Evolutionary conservation across 2,797 vertebrate genomes (phyloP), one percentile per base, ranked within the genome.

Genomic region (Coregonus ussuriensis): DNA sequence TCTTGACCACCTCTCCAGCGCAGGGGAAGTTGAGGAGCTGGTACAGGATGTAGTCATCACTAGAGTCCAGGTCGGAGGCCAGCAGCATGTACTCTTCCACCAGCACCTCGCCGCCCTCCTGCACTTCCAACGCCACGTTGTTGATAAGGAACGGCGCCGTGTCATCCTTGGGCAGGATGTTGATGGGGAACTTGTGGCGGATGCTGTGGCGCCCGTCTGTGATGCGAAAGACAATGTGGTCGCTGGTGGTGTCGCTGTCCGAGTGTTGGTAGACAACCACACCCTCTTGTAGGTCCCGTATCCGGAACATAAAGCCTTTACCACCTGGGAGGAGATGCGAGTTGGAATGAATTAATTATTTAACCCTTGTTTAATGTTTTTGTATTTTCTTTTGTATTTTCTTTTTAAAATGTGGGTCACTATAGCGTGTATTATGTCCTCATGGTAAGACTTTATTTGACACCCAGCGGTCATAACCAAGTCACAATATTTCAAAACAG

Each of bases 291-390:
- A 91, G 93, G 89, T 92, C 94, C 81, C 84, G 88, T 75, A 96
- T 91, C 21, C 88, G 78, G 41, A 95, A 95, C 90, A 94, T 89
- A 80, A 96, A 95, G 25, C 89, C 95, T 89, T 95, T 95, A 77
- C 90, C 89, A 77, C 95, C 95, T 96, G 89, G 2, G 7, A 71
- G 31, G 21, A 16, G 70, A 35, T 18, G 35, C 4, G 0, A 41
- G 15, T 51, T 47, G 0, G 7, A 47, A 47, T 47, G 6, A 41
- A 41, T 37, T 0, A 35, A 35, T 6, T 47, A 11, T 47, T 47
- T 47, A 47, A 9, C 41, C 7, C 7, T 9, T 3, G 7, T 11
- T 47, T 9, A 47, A 41, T 41, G 37, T 7, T 6, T 1, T 37
- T 1, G 6, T 37, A 25, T 25, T 25, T 37, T 37, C 6, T 37